Percentiles rank a stretch among this genome's conserved stretches.
Conservation (phyloP, 30 jellyfish, hydroid and myxozoan species). For the Cassiopea xamachana region DNA sequence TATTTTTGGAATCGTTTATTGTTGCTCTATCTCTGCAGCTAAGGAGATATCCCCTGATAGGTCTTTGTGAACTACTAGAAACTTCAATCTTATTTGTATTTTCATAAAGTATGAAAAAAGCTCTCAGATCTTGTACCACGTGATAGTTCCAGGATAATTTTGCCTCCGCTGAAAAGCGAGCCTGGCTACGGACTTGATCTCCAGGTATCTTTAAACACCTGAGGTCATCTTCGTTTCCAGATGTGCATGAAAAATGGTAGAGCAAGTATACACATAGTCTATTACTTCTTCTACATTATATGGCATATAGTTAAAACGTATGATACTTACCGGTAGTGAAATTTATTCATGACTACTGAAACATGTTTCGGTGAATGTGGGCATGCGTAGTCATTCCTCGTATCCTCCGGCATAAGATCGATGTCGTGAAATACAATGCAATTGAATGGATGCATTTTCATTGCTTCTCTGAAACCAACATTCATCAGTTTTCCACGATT, state of each 20-base stretch:
- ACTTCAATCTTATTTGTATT: no score
- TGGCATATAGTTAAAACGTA: not conserved
- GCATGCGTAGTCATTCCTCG: constrained; percentile 93
- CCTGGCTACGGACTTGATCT: not conserved
- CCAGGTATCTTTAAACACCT: not conserved
- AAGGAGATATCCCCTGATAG: no score
- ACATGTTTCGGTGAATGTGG: constrained; percentile 91
- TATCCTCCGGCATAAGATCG: constrained; percentile 96
- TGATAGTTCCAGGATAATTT: no score
- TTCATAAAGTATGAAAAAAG: no score
- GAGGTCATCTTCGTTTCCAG: not conserved
- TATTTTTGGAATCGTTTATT: no score
- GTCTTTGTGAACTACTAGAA: no score
- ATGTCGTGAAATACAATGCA: constrained; percentile 96
- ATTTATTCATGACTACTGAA: constrained; percentile 90
- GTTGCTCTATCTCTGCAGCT: no score
- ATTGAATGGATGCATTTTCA: constrained; percentile 52
- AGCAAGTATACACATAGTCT: not conserved
- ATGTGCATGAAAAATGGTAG: not conserved
- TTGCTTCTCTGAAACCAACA: constrained; percentile 89
- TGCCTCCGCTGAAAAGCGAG: no score
- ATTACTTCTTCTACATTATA: no score
- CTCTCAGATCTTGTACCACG: no score
- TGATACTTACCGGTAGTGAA: constrained; percentile 64
- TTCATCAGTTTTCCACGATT: constrained; percentile 97